Percentiles rank a stretch among this genome's conserved stretches.
These are phyloP conservation scores for Conistra vaccinii DNA, from an alignment of 2,888 invertebrate species.

Conservation along the genomic window DNA sequence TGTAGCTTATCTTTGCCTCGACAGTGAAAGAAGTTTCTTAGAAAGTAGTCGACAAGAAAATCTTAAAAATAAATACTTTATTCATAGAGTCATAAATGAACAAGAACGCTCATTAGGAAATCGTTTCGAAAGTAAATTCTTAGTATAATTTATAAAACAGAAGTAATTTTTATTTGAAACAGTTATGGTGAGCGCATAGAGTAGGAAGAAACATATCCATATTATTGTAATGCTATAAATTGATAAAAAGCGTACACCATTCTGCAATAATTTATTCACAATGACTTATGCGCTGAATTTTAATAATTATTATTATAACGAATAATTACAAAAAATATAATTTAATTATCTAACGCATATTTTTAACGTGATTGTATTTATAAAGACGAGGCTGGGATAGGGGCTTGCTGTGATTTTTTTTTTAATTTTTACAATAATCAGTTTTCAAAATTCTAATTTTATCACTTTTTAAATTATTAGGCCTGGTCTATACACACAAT, in stretches of 20 bases:
- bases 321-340: constrained; percentile 32
- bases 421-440: constrained; percentile 27
- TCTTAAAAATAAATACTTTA: constrained; percentile 26
- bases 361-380: constrained; percentile 52
- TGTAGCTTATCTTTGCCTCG: background rate
- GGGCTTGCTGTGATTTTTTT: constrained; percentile 10
- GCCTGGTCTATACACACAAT: constrained; percentile 56
- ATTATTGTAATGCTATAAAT: constrained; percentile 60
- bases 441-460: constrained; percentile 36
- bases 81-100: constrained; percentile 26
- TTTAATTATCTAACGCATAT: background rate
- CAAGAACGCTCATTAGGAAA: constrained; percentile 29
- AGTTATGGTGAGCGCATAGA: constrained; percentile 58
- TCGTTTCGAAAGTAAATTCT: constrained; percentile 3
- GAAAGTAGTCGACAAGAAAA: constrained; percentile 10
- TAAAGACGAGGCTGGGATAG: constrained; percentile 24
- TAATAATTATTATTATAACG: constrained; percentile 15
- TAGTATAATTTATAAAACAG: constrained; percentile 23
- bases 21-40: constrained; percentile 9
- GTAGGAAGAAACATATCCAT: constrained; percentile 49
- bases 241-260: constrained; percentile 60
- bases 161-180: constrained; percentile 14
- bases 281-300: constrained; percentile 37
- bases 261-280: constrained; percentile 52
- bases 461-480: constrained; percentile 51